Evolutionary conservation across 2,113 vertebrate genomes (phyloP).

Genomic region (Cynocephalus volans): DNA sequence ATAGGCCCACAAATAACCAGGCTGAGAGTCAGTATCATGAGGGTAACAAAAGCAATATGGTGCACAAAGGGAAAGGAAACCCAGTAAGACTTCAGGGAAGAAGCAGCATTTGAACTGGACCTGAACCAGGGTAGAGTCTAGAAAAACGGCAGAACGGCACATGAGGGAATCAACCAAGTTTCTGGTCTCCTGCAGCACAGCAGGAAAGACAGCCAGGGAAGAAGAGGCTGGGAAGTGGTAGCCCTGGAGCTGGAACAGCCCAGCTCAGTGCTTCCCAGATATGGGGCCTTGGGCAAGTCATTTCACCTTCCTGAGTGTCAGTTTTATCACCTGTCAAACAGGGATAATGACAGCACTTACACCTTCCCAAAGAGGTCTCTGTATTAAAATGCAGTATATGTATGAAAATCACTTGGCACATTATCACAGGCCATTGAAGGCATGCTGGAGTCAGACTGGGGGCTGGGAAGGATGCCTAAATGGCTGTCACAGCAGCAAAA

Average conservation of each 20-base stretch:
- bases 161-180: fast-evolving
- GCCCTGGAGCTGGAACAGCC: background rate
- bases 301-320: background rate
- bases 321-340: background rate
- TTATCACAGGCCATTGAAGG: fast-evolving
- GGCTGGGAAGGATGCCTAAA: background rate
- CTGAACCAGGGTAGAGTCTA: background rate
- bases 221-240: background rate
- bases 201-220: background rate
- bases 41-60: background rate
- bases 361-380: fast-evolving
- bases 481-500: background rate
- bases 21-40: background rate
- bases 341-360: background rate
- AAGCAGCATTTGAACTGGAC: background rate
- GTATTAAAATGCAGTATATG: background rate
- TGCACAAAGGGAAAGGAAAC: background rate
- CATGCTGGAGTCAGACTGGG: background rate
- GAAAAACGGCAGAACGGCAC: background rate
- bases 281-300: no score
- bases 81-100: background rate
- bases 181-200: fast-evolving
- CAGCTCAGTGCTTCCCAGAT: background rate
- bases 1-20: background rate
- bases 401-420: background rate